Conservation (phyloP, 2,797 vertebrate genomes). For the Thaleichthys pacificus region DNA sequence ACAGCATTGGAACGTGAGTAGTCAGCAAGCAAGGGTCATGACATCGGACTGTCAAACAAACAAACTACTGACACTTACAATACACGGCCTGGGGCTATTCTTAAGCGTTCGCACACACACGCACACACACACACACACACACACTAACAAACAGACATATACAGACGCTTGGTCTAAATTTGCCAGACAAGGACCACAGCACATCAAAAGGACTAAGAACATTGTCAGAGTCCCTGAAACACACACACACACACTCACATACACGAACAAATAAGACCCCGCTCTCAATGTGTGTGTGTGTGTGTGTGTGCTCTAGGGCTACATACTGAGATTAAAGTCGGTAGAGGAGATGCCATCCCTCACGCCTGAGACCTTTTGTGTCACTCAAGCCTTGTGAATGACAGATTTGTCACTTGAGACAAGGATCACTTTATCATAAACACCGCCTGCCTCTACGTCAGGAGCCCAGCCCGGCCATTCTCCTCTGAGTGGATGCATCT, state of each 20-base stretch:
- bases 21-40: constrained; percentile 81
- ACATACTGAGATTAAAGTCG: constrained; percentile 66
- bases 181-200: too few species aligned
- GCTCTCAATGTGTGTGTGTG: not conserved
- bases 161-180: not conserved
- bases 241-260: constrained; percentile 6
- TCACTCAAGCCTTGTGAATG: constrained; percentile 67
- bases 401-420: constrained; percentile 68
- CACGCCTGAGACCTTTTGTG: constrained; percentile 73
- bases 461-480: too few species aligned
- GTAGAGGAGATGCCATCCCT: constrained; percentile 67
- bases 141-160: not conserved
- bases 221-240: not conserved
- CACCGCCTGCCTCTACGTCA: constrained; percentile 9
- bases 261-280: constrained; percentile 15
- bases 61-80: constrained; percentile 76
- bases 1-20: constrained; percentile 78
- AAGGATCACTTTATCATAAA: constrained; percentile 65
- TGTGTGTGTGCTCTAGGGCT: constrained; percentile 22
- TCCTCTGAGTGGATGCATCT: too few species aligned
- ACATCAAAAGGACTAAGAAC: constrained; percentile 14
- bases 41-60: constrained; percentile 75
- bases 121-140: too few species aligned
- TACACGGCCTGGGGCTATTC: constrained; percentile 70
- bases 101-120: constrained; percentile 67